These are phyloP conservation scores for Corynorhinus townsendii DNA, from an alignment of 2,113 vertebrate species.

Conservation along the genomic window DNA sequence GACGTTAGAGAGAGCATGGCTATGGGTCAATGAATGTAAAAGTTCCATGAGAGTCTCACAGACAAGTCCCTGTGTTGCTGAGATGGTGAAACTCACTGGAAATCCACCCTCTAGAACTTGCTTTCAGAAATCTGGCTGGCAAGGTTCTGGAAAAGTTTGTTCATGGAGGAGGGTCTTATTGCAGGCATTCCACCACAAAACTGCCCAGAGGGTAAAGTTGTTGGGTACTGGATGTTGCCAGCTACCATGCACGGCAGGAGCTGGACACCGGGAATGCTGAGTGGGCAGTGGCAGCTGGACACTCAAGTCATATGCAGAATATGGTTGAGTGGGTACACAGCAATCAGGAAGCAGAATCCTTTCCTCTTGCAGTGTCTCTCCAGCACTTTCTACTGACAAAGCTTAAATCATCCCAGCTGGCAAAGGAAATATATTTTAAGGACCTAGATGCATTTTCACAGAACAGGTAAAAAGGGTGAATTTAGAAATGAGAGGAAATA, in stretches of 20 bases:
- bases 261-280: background rate
- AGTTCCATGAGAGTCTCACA: background rate
- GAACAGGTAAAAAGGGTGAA: background rate
- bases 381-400: background rate
- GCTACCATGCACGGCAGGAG: background rate
- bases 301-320: background rate
- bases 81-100: background rate
- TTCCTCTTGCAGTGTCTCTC: background rate
- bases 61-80: background rate
- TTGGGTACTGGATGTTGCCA: background rate
- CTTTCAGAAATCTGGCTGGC: background rate
- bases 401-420: background rate
- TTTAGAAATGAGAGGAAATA: background rate
- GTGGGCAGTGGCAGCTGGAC: background rate
- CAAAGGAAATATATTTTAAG: background rate
- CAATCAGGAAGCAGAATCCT: slow-evolving; percentile 10
- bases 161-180: background rate
- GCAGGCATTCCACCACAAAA: background rate
- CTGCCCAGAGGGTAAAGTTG: background rate
- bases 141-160: background rate
- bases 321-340: background rate
- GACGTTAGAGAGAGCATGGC: background rate
- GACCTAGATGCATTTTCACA: background rate
- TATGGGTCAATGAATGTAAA: background rate
- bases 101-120: background rate